These are phyloP conservation scores for Lerema accius DNA, from an alignment of 1,140 invertebrate species.

Conservation along the genomic window DNA sequence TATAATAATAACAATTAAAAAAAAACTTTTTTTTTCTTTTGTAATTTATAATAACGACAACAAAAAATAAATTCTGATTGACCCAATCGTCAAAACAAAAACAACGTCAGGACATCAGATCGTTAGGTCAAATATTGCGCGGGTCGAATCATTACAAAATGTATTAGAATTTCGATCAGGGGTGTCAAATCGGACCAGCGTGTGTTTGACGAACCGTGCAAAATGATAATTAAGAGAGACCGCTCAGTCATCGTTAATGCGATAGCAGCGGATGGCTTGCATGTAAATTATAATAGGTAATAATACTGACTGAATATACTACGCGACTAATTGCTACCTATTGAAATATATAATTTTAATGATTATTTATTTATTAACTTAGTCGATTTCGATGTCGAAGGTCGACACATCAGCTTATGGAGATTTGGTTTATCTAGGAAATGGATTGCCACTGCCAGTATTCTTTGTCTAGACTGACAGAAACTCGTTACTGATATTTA, in stretches of 20 bases:
- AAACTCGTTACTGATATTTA: too few relatives aligned
- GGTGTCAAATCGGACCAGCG: slow-evolving; percentile 37
- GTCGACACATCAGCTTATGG: too few relatives aligned
- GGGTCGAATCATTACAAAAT: slow-evolving; percentile 15
- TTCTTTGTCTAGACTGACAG: too few relatives aligned
- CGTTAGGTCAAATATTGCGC: background rate
- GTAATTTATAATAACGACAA: too few relatives aligned
- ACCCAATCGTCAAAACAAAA: too few relatives aligned
- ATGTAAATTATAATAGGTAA: slow-evolving; percentile 74
- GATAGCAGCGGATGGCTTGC: slow-evolving; percentile 53
- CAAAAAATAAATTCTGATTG: too few relatives aligned
- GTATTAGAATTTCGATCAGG: slow-evolving; percentile 25
- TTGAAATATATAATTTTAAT: background rate
- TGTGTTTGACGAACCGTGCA: slow-evolving; percentile 76
- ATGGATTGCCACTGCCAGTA: too few relatives aligned
- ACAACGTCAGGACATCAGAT: background rate
- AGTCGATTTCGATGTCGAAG: too few relatives aligned
- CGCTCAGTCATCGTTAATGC: slow-evolving; percentile 79
- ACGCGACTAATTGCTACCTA: background rate
- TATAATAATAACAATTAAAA: too few relatives aligned
- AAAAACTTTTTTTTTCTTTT: too few relatives aligned
- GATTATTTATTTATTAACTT: too few relatives aligned
- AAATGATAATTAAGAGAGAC: slow-evolving; percentile 82
- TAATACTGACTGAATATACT: slow-evolving; percentile 48
- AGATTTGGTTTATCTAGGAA: too few relatives aligned